Evolutionary conservation across 2,113 vertebrate genomes (phyloP), one percentile per base, ranked within the genome.

Genomic region (Aegotheles bennettii): DNA sequence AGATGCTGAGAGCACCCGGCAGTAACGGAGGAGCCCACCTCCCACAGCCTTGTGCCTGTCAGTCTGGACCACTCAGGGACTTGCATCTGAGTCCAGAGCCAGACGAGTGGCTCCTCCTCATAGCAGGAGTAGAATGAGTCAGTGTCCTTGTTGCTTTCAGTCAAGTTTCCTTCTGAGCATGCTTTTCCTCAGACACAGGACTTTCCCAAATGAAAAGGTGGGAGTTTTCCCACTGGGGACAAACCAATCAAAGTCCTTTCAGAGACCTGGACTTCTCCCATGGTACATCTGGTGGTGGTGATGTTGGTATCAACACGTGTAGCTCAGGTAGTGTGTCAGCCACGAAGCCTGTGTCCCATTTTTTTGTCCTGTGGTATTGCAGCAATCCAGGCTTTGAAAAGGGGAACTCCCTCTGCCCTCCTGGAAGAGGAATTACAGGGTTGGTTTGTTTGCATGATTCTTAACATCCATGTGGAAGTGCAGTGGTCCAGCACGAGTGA

Each of bases 31-130:
- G 38, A 48, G 59, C 29, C 36, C 47, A 10, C 47, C 64, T 26
- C 67, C 61, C 38, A 2, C 9, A 0, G 7, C n/a, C n/a, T 10
- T 10, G 73, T 0, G 0, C 19, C 57, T 21, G 0, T 1, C 16
- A 35, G 56, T 9, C 6, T 3, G 67, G 70, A 26, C 48, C 40
- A 1, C n/a, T 1, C 9, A 35, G 5, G 74, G 64, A 33, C 63
- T 25, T 15, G 36, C 31, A 11, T 8, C 28, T 2, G 2, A 13
- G 26, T 23, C 35, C 70, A 20, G 40, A 12, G 51, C 53, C 69
- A 10, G 21, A 29, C 1, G 4, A 16, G 48, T 19, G 4, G 40
- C 38, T 36, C 3, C 0, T 43, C 26, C 53, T 64, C 21, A 15
- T 8, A 0, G 2, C 2, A 8, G 73, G 60, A 71, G 14, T 0